Base-by-base conservation (phyloP, 1,140 invertebrate species). In the Microplitis mediator region DNA sequence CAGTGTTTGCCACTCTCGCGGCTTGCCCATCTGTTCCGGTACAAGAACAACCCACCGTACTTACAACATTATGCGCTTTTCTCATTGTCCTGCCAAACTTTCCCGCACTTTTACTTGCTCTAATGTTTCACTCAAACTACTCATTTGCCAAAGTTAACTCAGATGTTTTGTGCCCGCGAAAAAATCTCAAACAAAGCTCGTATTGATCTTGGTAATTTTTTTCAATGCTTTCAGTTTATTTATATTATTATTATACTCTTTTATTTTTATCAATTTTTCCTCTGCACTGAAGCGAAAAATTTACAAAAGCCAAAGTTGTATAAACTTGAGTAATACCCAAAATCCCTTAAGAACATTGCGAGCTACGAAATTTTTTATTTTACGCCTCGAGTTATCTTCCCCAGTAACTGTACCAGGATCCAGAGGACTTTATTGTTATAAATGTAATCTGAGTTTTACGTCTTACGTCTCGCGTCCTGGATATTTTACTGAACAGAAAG, bases 1-100 rank as follows among this genome's bases (percentile, higher is more conserved):
- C 76, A 76, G 69, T 82, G 75, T 82, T 82, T 79, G 77, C 77
- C 74, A 76, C 77, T 77, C 69, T 74, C 74, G 68, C 71, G 68
- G 68, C 68, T 70, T 61, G 35, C 63, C 34, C 63, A 65, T 36
- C 63, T 65, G 63, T 65, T 65, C 23, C 36, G 50, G 63, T 45
- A 65, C 63, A 65, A 65, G 45, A 65, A 65, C 34, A 50, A 65
- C 35, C 63, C 63, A 23, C 63, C 36, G 23, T 45, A 45, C 39
- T 45, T 45, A 45, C 39, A 45, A 5, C 39, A 5, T 45, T 45
- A 65, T 65, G 39, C 6, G 63, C 63, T 65, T 65, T 51, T 65
- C 63, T 65, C 63, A 50, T 65, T 39, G 45, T 51, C 63, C 32
- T 65, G 63, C 14, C 14, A 50, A 65, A 65, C 63, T 65, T 65